Percentiles rank a stretch among this genome's conserved stretches.
phyloP scores from a whole-genome alignment of 2,888 invertebrate genomes.

The Crepidodera aurea region DNA sequence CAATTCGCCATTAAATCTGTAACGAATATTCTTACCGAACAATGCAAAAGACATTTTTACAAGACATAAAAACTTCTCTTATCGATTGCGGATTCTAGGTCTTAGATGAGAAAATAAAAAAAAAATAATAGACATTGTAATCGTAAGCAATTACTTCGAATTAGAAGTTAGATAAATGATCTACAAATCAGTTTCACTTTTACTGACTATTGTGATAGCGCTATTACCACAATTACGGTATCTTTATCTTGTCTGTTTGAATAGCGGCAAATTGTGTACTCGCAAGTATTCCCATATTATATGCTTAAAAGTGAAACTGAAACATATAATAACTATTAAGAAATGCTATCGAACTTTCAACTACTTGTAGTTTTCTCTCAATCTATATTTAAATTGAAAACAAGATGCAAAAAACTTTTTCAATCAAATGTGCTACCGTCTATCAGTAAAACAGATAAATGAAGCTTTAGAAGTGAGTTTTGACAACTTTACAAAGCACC shows the following conservation, averaged over 20 bases:
- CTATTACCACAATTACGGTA: slow-evolving; percentile 3
- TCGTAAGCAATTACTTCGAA: slow-evolving; percentile 1
- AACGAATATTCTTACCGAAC: too few species aligned
- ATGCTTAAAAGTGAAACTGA: neutral
- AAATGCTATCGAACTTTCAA: neutral
- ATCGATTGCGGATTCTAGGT: too few species aligned
- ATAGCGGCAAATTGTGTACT: neutral
- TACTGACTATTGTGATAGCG: slow-evolving; percentile 12
- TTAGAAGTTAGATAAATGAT: slow-evolving; percentile 6
- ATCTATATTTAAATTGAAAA: neutral
- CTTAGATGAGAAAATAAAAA: too few species aligned
- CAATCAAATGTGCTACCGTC: too few species aligned
- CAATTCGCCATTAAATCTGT: too few species aligned
- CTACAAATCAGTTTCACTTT: slow-evolving; percentile 13
- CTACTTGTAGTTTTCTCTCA: neutral
- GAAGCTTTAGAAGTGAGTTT: too few species aligned
- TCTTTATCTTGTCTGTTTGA: slow-evolving; percentile 4
- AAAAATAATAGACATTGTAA: neutral
- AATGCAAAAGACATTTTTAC: too few species aligned
- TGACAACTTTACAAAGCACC: too few species aligned
- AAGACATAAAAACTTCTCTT: too few species aligned
- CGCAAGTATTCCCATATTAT: neutral
- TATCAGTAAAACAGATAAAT: too few species aligned
- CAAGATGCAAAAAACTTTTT: too few species aligned
- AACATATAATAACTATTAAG: neutral